phyloP scores from a whole-genome alignment of 2,888 invertebrate genomes.

The Lasius platythorax region DNA sequence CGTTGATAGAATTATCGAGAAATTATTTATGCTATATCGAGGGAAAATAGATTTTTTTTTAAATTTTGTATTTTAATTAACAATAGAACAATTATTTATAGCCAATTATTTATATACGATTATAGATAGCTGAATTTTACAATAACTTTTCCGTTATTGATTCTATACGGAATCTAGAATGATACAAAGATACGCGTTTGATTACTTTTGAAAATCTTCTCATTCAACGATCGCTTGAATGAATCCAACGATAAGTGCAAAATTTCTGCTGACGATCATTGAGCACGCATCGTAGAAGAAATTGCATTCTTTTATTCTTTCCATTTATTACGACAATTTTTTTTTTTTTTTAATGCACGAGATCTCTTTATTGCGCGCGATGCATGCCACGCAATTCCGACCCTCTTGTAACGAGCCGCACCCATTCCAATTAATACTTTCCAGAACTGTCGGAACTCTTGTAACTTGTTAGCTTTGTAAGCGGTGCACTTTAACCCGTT shows the following conservation, averaged over 20 bases:
- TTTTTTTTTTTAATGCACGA: not conserved
- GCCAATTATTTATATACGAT: too few relatives aligned
- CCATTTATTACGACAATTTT: not conserved
- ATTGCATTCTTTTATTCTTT: not conserved
- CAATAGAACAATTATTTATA: not conserved
- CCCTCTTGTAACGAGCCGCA: not conserved
- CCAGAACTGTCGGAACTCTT: not conserved
- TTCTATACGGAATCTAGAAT: not conserved
- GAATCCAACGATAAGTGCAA: not conserved
- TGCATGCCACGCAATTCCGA: not conserved
- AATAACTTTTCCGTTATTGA: not conserved
- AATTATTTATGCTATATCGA: not conserved
- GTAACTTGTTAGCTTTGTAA: conserved; percentile 9
- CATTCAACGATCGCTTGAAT: not conserved
- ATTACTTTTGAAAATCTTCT: not conserved
- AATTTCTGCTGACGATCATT: too few relatives aligned
- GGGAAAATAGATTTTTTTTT: conserved; percentile 16
- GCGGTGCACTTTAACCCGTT: conserved; percentile 19
- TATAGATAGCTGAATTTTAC: not conserved
- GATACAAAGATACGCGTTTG: not conserved
- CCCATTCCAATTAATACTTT: conserved; percentile 27
- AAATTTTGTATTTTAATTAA: not conserved
- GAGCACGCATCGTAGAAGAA: not conserved
- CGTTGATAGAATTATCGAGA: not conserved
- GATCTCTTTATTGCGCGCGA: not conserved